A percentile compares a stretch with the other conserved stretches of the same genome.
Conservation (phyloP, 2,797 vertebrate species). For the Dendrocincla tyrannina region DNA sequence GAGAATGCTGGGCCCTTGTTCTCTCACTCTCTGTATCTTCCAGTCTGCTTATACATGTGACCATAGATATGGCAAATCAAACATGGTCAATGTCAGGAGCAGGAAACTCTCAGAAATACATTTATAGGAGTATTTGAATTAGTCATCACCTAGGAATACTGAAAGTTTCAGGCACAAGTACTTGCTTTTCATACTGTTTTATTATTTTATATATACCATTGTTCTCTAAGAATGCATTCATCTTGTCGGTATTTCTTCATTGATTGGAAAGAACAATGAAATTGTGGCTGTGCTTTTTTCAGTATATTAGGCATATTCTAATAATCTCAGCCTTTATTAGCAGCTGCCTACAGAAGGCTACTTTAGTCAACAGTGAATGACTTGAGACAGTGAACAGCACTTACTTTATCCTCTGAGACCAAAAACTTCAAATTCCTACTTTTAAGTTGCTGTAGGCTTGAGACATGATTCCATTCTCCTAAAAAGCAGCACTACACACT, state of each 20-base stretch:
- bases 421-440: slow-evolving; percentile 4
- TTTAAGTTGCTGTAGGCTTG: slow-evolving; percentile 6
- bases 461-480: slow-evolving; percentile 30
- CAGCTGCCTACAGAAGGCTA: neutral
- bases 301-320: neutral
- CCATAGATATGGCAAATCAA: neutral
- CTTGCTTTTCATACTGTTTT: neutral
- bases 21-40: neutral
- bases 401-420: neutral
- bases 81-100: neutral
- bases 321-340: neutral
- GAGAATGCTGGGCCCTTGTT: neutral
- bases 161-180: neutral
- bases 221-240: neutral
- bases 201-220: neutral
- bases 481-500: neutral
- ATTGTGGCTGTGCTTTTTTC: neutral
- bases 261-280: neutral
- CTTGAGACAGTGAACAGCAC: slow-evolving; percentile 11
- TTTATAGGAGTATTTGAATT: neutral
- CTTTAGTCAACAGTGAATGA: neutral
- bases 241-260: neutral
- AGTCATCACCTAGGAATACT: neutral
- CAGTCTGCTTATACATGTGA: neutral
- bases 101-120: neutral